Conservation (phyloP, 2,113 vertebrate genomes). For the Muntiacus reevesi region DNA sequence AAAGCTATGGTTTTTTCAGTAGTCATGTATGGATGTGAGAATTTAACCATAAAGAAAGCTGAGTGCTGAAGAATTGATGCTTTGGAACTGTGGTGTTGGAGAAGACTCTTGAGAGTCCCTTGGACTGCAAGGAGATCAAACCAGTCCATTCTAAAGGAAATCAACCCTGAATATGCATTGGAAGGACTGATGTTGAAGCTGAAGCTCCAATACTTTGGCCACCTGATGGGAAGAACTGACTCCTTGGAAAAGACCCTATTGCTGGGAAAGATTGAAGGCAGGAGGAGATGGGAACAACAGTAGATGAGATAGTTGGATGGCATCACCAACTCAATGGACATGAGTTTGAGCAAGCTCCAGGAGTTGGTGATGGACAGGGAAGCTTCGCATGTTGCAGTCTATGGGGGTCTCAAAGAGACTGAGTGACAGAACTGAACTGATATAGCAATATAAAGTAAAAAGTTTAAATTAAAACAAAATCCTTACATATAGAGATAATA, state of each 20-base stretch:
- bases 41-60: background rate
- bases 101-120: background rate
- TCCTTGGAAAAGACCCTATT: background rate
- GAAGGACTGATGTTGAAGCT: background rate
- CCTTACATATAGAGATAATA: background rate
- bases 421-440: background rate
- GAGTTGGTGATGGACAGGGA: background rate
- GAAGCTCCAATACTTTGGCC: background rate
- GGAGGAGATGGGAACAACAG: background rate
- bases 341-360: background rate
- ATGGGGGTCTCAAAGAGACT: background rate
- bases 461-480: background rate
- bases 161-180: background rate
- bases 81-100: background rate
- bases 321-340: background rate
- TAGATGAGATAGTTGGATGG: background rate
- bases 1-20: background rate
- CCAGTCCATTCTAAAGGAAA: background rate
- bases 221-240: background rate
- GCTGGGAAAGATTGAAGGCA: background rate
- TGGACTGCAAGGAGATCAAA: background rate
- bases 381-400: background rate
- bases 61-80: background rate
- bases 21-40: background rate
- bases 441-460: background rate